A percentile compares a stretch with the other conserved stretches of the same genome.
phyloP scores from a whole-genome alignment of 2,888 invertebrate genomes.

The Chymomyza amoena region DNA sequence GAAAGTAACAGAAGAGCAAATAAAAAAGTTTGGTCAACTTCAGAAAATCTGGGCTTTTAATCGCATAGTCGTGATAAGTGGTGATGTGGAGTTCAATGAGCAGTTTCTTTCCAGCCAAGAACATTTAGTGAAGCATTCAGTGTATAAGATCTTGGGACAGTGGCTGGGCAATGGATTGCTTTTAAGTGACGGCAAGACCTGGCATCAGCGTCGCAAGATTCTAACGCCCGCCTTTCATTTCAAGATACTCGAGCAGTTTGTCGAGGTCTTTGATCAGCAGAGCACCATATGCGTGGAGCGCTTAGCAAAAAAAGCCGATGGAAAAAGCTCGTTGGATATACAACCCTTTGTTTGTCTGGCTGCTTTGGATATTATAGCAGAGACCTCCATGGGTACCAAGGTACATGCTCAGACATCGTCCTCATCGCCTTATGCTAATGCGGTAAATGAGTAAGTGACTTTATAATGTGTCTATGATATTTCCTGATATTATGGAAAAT shows the following conservation, averaged over 20 bases:
- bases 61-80: slow-evolving; percentile 75
- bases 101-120: slow-evolving; percentile 73
- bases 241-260: slow-evolving; percentile 86
- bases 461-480: not conserved
- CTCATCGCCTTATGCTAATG: slow-evolving; percentile 84
- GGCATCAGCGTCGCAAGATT: slow-evolving; percentile 85
- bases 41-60: slow-evolving; percentile 78
- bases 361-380: slow-evolving; percentile 81
- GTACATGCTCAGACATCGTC: slow-evolving; percentile 81
- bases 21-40: slow-evolving; percentile 73
- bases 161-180: slow-evolving; percentile 76
- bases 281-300: slow-evolving; percentile 81
- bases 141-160: slow-evolving; percentile 62
- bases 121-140: slow-evolving; percentile 67
- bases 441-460: slow-evolving; percentile 82
- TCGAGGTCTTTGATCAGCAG: slow-evolving; percentile 85
- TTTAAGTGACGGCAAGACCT: slow-evolving; percentile 79
- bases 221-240: slow-evolving; percentile 90
- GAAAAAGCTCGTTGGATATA: slow-evolving; percentile 80
- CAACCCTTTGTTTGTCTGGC: slow-evolving; percentile 82
- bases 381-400: slow-evolving; percentile 76
- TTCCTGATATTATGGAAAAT: not conserved
- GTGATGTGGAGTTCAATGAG: slow-evolving; percentile 79
- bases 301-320: slow-evolving; percentile 79
- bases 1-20: too few relatives aligned